A percentile compares a stretch with the other conserved stretches of the same genome.
These are phyloP conservation scores for Macquaria australasica DNA, from an alignment of 2,113 vertebrate species.

Conservation along the genomic window DNA sequence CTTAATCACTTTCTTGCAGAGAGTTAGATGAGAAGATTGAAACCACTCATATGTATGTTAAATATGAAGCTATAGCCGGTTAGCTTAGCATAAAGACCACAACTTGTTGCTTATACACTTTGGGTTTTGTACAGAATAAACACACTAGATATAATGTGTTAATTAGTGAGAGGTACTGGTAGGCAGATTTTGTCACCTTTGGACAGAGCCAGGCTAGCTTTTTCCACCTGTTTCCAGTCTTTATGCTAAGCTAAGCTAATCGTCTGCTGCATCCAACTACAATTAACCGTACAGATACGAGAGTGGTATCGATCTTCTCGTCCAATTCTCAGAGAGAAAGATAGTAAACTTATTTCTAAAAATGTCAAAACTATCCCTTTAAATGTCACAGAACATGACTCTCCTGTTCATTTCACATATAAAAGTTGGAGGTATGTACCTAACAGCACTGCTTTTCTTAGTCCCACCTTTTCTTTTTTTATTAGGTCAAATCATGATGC, in stretches of 20 bases:
- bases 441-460: background rate
- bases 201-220: background rate
- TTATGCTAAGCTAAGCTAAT: background rate
- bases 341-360: background rate
- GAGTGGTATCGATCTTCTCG: background rate
- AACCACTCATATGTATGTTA: background rate
- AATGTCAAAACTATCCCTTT: background rate
- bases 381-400: background rate
- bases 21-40: background rate
- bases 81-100: background rate
- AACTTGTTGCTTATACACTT: background rate
- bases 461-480: conserved; percentile 2
- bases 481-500: conserved; percentile 9
- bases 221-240: background rate
- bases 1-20: background rate
- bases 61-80: background rate
- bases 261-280: background rate
- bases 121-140: too few relatives aligned
- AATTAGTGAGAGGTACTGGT: background rate
- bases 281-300: too few relatives aligned
- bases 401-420: background rate
- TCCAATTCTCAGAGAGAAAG: background rate
- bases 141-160: too few relatives aligned
- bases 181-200: background rate
- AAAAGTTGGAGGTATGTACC: background rate